Evolutionary conservation across 1,140 invertebrate species (phyloP).

Genomic region (Amyelois transitella): DNA sequence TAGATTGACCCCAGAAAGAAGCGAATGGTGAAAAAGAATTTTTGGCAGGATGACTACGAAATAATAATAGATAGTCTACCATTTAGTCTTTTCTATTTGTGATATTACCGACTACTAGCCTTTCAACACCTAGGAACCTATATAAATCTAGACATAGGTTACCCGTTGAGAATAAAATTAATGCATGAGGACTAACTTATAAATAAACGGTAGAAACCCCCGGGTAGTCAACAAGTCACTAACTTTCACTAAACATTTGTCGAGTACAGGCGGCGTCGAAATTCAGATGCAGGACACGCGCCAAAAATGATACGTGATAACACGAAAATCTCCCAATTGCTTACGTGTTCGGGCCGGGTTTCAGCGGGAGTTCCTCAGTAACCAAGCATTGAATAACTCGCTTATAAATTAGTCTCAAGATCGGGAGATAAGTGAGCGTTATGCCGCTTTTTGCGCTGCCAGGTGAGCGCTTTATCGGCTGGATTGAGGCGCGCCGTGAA

Average conservation of each 20-base stretch:
- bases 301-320: constrained; percentile 71
- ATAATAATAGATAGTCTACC: too few relatives aligned
- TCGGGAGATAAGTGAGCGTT: constrained; percentile 53
- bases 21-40: too few relatives aligned
- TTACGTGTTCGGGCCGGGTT: constrained; percentile 56
- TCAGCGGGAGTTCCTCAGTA: constrained; percentile 33
- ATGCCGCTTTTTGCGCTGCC: constrained; percentile 46
- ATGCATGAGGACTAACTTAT: background rate
- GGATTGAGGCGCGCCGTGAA: constrained; percentile 59
- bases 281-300: constrained; percentile 46
- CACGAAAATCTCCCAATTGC: constrained; percentile 69
- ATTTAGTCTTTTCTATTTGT: too few relatives aligned
- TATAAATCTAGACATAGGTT: too few relatives aligned
- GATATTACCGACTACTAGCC: too few relatives aligned
- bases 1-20: too few relatives aligned
- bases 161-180: too few relatives aligned
- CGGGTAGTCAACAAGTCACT: constrained; percentile 38
- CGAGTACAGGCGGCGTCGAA: constrained; percentile 9
- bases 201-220: background rate
- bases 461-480: constrained; percentile 60
- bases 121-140: too few relatives aligned
- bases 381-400: constrained; percentile 62
- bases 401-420: constrained; percentile 65
- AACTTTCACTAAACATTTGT: constrained; percentile 25
- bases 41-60: too few relatives aligned